Percentiles rank a stretch among this genome's conserved stretches.
phyloP scores from a whole-genome alignment of 2,797 vertebrate genomes.

The Pangasius djambal region DNA sequence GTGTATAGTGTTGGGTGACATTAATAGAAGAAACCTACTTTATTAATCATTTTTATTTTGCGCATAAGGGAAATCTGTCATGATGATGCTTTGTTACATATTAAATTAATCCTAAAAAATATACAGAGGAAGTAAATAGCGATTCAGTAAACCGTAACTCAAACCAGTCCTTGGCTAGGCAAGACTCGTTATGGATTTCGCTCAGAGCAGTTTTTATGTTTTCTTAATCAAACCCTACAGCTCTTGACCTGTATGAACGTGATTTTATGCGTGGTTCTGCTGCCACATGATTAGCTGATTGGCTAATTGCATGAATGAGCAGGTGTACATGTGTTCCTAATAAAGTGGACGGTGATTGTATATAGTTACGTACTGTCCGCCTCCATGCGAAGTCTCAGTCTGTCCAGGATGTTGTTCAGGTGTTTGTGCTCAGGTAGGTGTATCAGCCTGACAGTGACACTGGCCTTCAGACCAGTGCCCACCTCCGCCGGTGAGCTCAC shows the following conservation, averaged over 20 bases:
- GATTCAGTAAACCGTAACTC: background rate
- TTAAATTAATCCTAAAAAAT: background rate
- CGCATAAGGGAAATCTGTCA: background rate
- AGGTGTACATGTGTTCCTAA: background rate
- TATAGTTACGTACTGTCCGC: constrained; percentile 48
- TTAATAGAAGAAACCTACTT: background rate
- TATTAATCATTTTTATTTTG: background rate
- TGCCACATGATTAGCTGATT: background rate
- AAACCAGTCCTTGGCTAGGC: background rate
- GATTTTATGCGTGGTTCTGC: background rate
- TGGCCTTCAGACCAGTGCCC: constrained; percentile 72
- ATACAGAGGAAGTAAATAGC: background rate
- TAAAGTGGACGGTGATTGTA: background rate
- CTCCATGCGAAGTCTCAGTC: constrained; percentile 64
- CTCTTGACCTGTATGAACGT: background rate
- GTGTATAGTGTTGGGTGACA: background rate
- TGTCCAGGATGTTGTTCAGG: constrained; percentile 61
- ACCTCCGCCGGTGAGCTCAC: constrained; percentile 73
- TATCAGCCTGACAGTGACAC: constrained; percentile 63
- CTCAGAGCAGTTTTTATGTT: background rate
- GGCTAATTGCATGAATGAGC: background rate
- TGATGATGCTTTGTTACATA: background rate
- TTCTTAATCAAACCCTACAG: background rate
- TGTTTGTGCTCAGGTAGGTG: constrained; percentile 64
- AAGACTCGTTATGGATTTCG: background rate